A percentile compares a stretch with the other conserved stretches of the same genome.
Conservation (phyloP, 2,888 invertebrate genomes). For the Scaptomyza polygonia region DNA sequence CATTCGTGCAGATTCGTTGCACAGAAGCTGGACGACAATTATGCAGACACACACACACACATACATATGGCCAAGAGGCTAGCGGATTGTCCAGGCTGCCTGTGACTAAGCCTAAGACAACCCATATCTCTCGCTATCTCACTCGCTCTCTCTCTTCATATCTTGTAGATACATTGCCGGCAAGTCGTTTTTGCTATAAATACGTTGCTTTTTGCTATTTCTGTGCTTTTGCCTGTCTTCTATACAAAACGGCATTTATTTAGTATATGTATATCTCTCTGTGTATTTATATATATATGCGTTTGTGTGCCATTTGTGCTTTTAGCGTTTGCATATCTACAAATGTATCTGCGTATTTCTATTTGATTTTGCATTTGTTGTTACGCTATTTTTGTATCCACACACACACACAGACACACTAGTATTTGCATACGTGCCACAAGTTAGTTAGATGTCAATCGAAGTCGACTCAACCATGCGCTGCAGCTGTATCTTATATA, state of each 20-base stretch:
- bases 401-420: slow-evolving; percentile 20
- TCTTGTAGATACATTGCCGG: slow-evolving; percentile 26
- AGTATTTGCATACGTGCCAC: slow-evolving; percentile 46
- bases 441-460: slow-evolving; percentile 2
- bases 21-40: slow-evolving; percentile 8
- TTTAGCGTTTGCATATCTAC: slow-evolving; percentile 24
- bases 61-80: slow-evolving; percentile 4
- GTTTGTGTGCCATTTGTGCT: slow-evolving; percentile 15
- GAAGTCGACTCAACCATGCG: slow-evolving; percentile 35
- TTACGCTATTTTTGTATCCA: slow-evolving; percentile 61
- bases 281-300: slow-evolving; percentile 24
- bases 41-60: too few relatives aligned
- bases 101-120: slow-evolving; percentile 20
- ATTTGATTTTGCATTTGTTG: slow-evolving; percentile 67
- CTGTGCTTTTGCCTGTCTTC: slow-evolving; percentile 26
- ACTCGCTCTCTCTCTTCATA: not conserved
- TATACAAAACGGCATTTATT: slow-evolving; percentile 59
- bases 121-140: not conserved
- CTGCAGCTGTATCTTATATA: slow-evolving; percentile 23
- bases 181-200: slow-evolving; percentile 51
- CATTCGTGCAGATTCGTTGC: not conserved
- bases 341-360: slow-evolving; percentile 39
- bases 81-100: slow-evolving; percentile 6
- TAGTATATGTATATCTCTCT: slow-evolving; percentile 38
- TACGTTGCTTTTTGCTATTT: slow-evolving; percentile 58